Conservation (phyloP, 2,797 vertebrate genomes). For the Scarus forsteni region DNA sequence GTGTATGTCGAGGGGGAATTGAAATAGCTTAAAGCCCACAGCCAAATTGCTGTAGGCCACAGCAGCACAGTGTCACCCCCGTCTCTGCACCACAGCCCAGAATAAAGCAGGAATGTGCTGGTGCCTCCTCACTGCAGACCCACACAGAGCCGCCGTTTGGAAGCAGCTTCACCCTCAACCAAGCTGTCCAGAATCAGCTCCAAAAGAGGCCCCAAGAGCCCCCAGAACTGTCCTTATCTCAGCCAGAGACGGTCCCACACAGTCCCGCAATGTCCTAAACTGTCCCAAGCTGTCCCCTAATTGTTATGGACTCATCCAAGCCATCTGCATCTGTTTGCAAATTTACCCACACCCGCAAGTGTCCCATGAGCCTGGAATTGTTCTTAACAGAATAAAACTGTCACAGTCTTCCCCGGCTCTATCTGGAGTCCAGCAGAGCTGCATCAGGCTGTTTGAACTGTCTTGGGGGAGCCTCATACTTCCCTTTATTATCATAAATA, state of each 20-base stretch:
- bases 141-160: constrained; percentile 46
- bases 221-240: constrained; percentile 29
- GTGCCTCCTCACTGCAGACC: constrained; percentile 60
- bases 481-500: too few relatives aligned
- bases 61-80: constrained; percentile 71
- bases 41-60: constrained; percentile 71
- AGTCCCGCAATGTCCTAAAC: constrained; percentile 19
- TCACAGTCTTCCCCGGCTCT: background rate
- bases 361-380: background rate
- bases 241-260: constrained; percentile 7
- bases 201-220: constrained; percentile 32
- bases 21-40: constrained; percentile 75
- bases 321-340: constrained; percentile 22
- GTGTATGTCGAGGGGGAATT: constrained; percentile 52
- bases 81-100: constrained; percentile 74
- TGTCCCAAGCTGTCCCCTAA: constrained; percentile 35
- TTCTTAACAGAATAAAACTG: background rate
- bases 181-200: constrained; percentile 39
- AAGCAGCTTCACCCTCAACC: constrained; percentile 58
- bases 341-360: constrained; percentile 15
- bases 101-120: constrained; percentile 79
- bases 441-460: background rate
- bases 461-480: too few relatives aligned
- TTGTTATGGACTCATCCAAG: constrained; percentile 30
- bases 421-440: constrained; percentile 1